Evolutionary conservation across 1,140 invertebrate genomes (phyloP), one percentile per base, ranked within the genome.

Genomic region (Drosophila gunungcola): DNA sequence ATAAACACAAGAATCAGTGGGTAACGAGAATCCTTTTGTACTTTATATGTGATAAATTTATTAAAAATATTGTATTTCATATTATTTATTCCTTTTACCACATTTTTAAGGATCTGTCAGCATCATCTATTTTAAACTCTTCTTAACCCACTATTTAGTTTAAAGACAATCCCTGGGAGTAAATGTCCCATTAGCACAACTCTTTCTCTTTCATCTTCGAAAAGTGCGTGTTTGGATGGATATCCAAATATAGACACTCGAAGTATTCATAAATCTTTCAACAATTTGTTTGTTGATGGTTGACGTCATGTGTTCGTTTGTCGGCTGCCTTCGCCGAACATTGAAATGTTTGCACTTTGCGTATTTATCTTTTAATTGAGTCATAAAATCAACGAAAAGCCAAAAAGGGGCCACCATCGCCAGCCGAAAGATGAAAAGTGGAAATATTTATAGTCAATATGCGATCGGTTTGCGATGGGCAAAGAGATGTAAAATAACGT

Each of bases 291-390:
- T 67, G 73, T 39, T 51, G 70, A 74, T 56, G 72, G 73, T 67
- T 76, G 73, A 57, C 62, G 52, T 56, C 58, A 70, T 70, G 51
- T 70, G 67, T 41, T 51, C 21, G 38, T 21, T 21, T 36, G 38
- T 36, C 82, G 81, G 75, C 81, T 60, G 73, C 80, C 46, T 72
- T 61, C 69, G 43, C 52, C 42, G 51, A 68, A 58, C 62, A 77
- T 63, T 53, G 46, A 64, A 52, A 76, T 83, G 65, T 81, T 86
- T 81, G 62, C 60, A 69, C 56, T 74, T 39, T 45, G 49, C 60
- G 68, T 88, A 81, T 82, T 86, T 86, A 73, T 57, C 78, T 78
- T 82, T 82, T 75, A 88, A 86, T 88, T 86, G 82, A 86, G 61
- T 86, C 82, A 85, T 85, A 85, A 85, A 84, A 46, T 36, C 55